A percentile compares a stretch with the other conserved stretches of the same genome.
Conservation (phyloP, 2,797 vertebrate species). For the Tragopan temminckii region DNA sequence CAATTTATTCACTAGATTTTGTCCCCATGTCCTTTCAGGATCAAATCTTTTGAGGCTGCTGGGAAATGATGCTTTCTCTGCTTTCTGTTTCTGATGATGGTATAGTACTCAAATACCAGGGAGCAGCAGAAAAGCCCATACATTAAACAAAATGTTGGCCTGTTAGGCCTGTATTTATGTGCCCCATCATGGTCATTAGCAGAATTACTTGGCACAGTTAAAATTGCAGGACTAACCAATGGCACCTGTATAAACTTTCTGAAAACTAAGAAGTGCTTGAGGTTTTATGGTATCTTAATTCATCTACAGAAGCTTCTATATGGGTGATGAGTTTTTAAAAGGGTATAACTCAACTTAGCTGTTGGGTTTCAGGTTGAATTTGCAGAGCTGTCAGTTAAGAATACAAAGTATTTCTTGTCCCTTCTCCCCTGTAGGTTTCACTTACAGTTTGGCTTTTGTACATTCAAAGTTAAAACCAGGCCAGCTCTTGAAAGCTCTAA, state of each 20-base stretch:
- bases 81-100: not conserved
- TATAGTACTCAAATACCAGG: not conserved
- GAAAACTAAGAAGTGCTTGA: not conserved
- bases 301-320: not conserved
- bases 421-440: not conserved
- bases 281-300: not conserved
- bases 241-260: not conserved
- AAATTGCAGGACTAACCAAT: not conserved
- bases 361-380: not conserved
- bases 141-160: not conserved
- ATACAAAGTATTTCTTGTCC: not conserved
- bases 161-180: not conserved
- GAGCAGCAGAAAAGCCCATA: not conserved
- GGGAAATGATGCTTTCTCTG: rapidly evolving
- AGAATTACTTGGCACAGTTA: not conserved
- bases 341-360: not conserved
- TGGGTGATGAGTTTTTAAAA: not conserved
- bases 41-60: not conserved
- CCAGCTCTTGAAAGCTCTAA: not conserved
- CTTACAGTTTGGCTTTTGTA: not conserved
- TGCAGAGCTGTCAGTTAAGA: not conserved
- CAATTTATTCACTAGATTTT: not conserved
- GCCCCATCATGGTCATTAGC: not conserved
- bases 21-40: not conserved
- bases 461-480: not conserved